Evolutionary conservation across 2,113 vertebrate species (phyloP), one percentile per base, ranked within the genome.

Genomic region (Sardina pilchardus): DNA sequence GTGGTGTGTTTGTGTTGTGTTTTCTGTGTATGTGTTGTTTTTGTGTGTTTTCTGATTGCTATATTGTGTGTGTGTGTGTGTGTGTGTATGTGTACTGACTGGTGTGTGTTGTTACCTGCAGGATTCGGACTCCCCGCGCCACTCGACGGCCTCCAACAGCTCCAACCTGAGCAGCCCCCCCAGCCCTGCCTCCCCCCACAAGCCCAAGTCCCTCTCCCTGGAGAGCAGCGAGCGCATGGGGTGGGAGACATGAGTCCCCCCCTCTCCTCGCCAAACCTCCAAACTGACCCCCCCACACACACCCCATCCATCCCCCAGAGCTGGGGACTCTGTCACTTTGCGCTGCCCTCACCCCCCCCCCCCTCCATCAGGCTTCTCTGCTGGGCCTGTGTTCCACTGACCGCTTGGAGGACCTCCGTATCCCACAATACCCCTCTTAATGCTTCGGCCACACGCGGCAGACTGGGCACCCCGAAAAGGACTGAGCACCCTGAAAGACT

Each of bases 111-210:
- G 16, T 50, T 34, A 90, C 85, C 91, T 91, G 34, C 94, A 99
- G 98, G 98, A 99, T 93, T 99, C 98, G 0, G 98, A 99, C 90
- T 99, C 98, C 47, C 98, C 98, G 0, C 96, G 97, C 87, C 98
- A 99, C 92, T 99, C 98, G 47, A 99, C 97, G 0, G 98, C 98
- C 82, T 99, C 98, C 4, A 99, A 99, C 96, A 99, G 98, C 92
- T 99, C 98, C 92, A 99, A 98, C 94, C 96, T 99, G 94, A 99
- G 98, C 96, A 98, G 98, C 93, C 98, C 98, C 17, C 98, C 98
- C 81, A 99, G 98, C 91, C 98, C 98, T 0, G 93, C 96, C 85
- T 98, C 98, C 45, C 98, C 98, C 82, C 97, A 96, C 93, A 99
- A 99, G 94, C 97, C 96, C 94, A 98, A 98, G 96, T 97, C 97